phyloP scores from a whole-genome alignment of 1,140 invertebrate genomes.

The Zaprionus camerounensis region DNA sequence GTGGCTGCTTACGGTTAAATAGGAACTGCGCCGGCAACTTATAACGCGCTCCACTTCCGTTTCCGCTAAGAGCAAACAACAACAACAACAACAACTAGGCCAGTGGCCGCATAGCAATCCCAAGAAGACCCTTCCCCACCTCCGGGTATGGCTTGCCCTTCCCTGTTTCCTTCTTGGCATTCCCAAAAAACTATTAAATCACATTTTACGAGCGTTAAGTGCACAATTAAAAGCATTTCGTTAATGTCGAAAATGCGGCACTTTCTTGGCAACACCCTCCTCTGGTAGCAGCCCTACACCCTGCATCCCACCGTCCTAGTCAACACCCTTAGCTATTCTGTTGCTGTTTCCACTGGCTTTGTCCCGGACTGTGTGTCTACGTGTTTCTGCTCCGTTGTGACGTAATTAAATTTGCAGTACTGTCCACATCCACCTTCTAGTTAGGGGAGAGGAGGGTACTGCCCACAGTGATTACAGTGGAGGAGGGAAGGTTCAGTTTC shows the following conservation, averaged over 20 bases:
- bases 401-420: constrained; percentile 74
- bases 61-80: constrained; percentile 38
- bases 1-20: constrained; percentile 58
- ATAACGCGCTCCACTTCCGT: constrained; percentile 66
- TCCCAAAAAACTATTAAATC: constrained; percentile 77
- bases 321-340: not conserved
- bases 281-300: constrained; percentile 22
- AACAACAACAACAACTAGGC: constrained; percentile 21
- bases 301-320: not conserved
- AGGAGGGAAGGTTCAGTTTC: not conserved
- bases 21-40: constrained; percentile 65
- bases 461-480: not conserved
- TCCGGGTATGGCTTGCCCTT: not conserved
- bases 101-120: not conserved
- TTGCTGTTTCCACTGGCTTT: constrained; percentile 21
- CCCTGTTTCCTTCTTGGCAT: constrained; percentile 26
- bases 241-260: constrained; percentile 76
- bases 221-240: constrained; percentile 82
- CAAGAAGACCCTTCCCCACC: constrained; percentile 1
- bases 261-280: constrained; percentile 20
- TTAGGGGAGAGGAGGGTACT: not conserved
- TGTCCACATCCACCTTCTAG: constrained; percentile 42
- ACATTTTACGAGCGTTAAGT: constrained; percentile 82
- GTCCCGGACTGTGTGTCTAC: constrained; percentile 14
- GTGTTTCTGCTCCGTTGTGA: constrained; percentile 41